Evolutionary conservation across 1,140 invertebrate genomes (phyloP).

Genomic region (Calephelis virginiensis): DNA sequence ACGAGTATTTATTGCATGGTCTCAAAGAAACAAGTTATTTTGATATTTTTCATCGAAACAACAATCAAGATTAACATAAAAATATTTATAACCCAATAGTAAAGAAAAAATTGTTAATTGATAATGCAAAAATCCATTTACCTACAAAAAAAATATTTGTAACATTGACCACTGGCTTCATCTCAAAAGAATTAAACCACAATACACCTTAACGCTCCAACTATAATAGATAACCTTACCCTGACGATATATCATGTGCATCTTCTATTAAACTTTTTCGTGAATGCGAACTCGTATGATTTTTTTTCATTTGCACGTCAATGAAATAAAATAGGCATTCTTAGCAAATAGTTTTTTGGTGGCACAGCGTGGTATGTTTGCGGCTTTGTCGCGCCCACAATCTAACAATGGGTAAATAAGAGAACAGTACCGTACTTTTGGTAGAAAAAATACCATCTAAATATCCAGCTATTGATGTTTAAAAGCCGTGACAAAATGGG

Average conservation of each 20-base stretch:
- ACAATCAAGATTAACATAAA: too few relatives aligned
- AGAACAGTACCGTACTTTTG: slow-evolving; percentile 57
- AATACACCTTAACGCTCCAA: slow-evolving; percentile 34
- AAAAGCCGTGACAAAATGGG: slow-evolving; percentile 70
- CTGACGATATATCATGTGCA: slow-evolving; percentile 67
- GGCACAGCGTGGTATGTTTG: slow-evolving; percentile 72
- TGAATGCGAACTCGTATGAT: slow-evolving; percentile 34
- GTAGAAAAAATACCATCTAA: slow-evolving; percentile 72
- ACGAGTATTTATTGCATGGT: too few relatives aligned
- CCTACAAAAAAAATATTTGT: too few relatives aligned
- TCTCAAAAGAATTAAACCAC: slow-evolving; percentile 43
- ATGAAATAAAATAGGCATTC: slow-evolving; percentile 75
- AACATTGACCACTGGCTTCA: neutral
- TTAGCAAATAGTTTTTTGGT: slow-evolving; percentile 63
- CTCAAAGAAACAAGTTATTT: too few relatives aligned
- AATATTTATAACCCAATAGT: too few relatives aligned
- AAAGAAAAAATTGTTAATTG: too few relatives aligned
- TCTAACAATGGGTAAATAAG: slow-evolving; percentile 74
- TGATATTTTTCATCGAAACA: too few relatives aligned
- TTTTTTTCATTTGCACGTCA: slow-evolving; percentile 50
- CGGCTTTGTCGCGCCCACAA: slow-evolving; percentile 76
- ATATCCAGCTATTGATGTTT: slow-evolving; percentile 73
- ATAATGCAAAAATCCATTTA: too few relatives aligned
- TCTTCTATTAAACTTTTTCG: slow-evolving; percentile 65
- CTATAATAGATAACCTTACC: slow-evolving; percentile 43